phyloP scores from a whole-genome alignment of 1,140 invertebrate genomes.

The Heliconius melpomene region DNA sequence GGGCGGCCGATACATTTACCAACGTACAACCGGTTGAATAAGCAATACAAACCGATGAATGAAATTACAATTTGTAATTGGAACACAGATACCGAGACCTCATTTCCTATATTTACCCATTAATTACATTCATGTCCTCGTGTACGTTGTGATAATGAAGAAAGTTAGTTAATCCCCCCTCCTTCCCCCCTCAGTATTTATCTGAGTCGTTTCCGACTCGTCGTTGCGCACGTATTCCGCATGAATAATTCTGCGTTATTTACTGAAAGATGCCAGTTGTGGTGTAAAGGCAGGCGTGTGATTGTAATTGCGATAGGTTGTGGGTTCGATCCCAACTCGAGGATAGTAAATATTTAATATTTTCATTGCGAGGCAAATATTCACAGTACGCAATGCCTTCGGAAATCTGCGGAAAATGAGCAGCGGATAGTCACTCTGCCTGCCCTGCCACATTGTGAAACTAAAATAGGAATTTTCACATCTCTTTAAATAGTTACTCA shows the following conservation, averaged over 20 bases:
- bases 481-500: slow-evolving; percentile 14
- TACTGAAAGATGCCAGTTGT: slow-evolving; percentile 18
- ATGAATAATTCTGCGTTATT: slow-evolving; percentile 54
- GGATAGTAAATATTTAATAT: no score
- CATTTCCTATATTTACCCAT: slow-evolving; percentile 34
- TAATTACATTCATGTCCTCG: slow-evolving; percentile 40
- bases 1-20: slow-evolving; percentile 8
- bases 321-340: no score
- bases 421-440: no score
- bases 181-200: slow-evolving; percentile 29
- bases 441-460: no score
- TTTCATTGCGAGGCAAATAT: no score
- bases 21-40: slow-evolving; percentile 9
- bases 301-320: no score
- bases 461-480: neutral
- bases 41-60: slow-evolving; percentile 30
- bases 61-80: slow-evolving; percentile 36
- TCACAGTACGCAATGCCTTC: no score
- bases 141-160: slow-evolving; percentile 39
- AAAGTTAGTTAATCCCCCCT: slow-evolving; percentile 35
- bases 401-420: no score
- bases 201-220: slow-evolving; percentile 45
- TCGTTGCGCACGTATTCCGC: slow-evolving; percentile 41
- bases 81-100: slow-evolving; percentile 26
- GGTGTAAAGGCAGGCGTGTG: no score